A percentile compares a stretch with the other conserved stretches of the same genome.
Conservation (phyloP, 2,113 vertebrate genomes). For the Nicator chloris region DNA sequence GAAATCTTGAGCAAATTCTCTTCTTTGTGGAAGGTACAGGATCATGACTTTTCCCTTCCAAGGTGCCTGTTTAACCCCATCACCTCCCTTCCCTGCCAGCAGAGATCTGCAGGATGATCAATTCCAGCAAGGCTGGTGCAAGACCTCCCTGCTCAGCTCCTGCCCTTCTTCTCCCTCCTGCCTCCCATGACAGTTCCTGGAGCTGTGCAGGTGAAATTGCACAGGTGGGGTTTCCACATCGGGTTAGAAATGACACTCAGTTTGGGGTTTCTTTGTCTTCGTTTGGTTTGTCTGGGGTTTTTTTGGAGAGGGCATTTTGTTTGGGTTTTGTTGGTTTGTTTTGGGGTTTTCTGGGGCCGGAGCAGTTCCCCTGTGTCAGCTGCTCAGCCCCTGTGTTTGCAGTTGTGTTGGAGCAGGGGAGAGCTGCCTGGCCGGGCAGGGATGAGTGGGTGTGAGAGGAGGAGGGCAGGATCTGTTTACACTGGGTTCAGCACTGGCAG, state of each 20-base stretch:
- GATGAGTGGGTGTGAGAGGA: not conserved
- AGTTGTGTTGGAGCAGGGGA: not conserved
- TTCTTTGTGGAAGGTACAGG: not conserved
- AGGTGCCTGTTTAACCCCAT: not conserved
- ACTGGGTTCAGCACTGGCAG: slow-evolving; percentile 8
- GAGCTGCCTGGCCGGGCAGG: not conserved
- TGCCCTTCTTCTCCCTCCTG: not conserved
- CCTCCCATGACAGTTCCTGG: not conserved
- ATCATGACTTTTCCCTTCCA: not conserved
- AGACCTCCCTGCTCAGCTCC: not conserved
- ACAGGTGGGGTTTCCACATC: not conserved
- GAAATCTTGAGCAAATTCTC: not conserved
- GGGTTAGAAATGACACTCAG: not conserved
- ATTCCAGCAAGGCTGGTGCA: not conserved
- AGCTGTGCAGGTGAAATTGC: not conserved
- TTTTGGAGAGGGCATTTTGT: not conserved
- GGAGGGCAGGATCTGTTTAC: slow-evolving; percentile 46
- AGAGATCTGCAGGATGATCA: not conserved
- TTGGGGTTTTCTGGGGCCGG: not conserved
- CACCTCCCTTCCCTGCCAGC: not conserved
- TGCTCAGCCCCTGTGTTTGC: not conserved
- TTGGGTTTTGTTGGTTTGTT: not conserved
- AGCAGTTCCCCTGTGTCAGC: not conserved
- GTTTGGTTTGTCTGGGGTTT: not conserved
- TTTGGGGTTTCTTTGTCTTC: not conserved